Evolutionary conservation across 2,113 vertebrate species (phyloP), one percentile per base, ranked within the genome.

Genomic region (Amazona vittata): DNA sequence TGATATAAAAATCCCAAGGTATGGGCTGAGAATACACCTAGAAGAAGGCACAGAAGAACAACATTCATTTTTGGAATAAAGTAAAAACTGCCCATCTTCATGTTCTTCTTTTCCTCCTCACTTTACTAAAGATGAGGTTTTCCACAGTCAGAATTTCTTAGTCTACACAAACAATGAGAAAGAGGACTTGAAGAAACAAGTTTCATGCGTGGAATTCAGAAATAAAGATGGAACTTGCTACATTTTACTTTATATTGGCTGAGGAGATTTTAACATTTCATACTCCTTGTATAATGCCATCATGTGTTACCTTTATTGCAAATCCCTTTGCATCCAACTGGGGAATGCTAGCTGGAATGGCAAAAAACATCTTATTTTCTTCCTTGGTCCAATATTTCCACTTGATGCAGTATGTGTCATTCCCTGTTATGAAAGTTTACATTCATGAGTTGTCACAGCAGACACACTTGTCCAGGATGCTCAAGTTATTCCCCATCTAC

Each of bases 1-100:
- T 95, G 91, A 99, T 98, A 71, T 98, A 99, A 90, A 98, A 99
- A 95, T 99, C 98, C 99, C 99, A 99, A 26, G 98, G 98, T 64
- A 98, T 91, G 68, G 98, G 95, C 43, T 98, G 96, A 70, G 93
- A 92, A 35, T 97, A 97, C 60, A 98, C 97, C 99, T 99, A 94
- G 37, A 97, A 83, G 47, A 83, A 79, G 82, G 94, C 52, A 93
- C 1, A 19, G 11, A 84, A 71, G 70, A 57, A 73, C 2, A 90
- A 91, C 20, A 35, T 31, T 93, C 88, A 75, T 33, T 85, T 86
- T 76, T 79, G 43, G 62, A 79, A 77, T 63, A 46, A 69, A 85
- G 16, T 3, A 5, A 68, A 67, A 89, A 89, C 50, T 44, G 11
- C 35, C 92, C 11, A 44, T 81, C 26, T 67, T 86, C 31, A 35